Evolutionary conservation across 2,113 vertebrate species (phyloP), one percentile per base, ranked within the genome.

Genomic region (Boleophthalmus pectinirostris): DNA sequence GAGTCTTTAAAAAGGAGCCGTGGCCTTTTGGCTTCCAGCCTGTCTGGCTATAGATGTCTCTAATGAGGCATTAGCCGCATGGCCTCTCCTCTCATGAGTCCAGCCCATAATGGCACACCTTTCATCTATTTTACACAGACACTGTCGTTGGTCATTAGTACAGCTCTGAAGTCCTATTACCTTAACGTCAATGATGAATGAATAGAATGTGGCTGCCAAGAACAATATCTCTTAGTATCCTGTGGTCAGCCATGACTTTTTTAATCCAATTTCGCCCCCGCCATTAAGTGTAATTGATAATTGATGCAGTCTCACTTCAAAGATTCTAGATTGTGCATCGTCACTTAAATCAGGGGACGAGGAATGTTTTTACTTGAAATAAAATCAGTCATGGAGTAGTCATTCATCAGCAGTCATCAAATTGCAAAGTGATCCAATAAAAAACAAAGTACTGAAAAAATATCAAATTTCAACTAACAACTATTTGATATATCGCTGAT

Each of bases 21-120:
- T 91, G 92, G 92, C 92, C 93, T 93, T 93, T 87, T 94, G 93
- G 91, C 92, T 92, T 88, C 86, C 90, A 93, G 86, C 85, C 89
- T 91, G 45, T 93, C 93, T 92, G 92, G 90, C 92, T 93, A 88
- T 92, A 85, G 77, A 90, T 91, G 86, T 79, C 87, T 91, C 91
- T 95, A 90, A 94, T 94, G 93, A 94, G 90, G 90, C 87, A 91
- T 95, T 95, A 94, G 87, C 90, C 89, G 92, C 91, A 86, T 90
- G 85, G 83, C 89, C 88, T 94, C 88, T 83, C 89, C 86, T 93
- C 92, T 90, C 89, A 82, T 87, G 80, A 90, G 87, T 84, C 87
- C 79, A 87, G 73, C 88, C 88, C 87, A 86, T 93, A 92, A 94
- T 89, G 88, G 92, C 90, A 90, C 92, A 93, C 91, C 92, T 92